These are phyloP conservation scores for Tenebrio molitor DNA, from an alignment of 1,140 invertebrate species.

Conservation along the genomic window DNA sequence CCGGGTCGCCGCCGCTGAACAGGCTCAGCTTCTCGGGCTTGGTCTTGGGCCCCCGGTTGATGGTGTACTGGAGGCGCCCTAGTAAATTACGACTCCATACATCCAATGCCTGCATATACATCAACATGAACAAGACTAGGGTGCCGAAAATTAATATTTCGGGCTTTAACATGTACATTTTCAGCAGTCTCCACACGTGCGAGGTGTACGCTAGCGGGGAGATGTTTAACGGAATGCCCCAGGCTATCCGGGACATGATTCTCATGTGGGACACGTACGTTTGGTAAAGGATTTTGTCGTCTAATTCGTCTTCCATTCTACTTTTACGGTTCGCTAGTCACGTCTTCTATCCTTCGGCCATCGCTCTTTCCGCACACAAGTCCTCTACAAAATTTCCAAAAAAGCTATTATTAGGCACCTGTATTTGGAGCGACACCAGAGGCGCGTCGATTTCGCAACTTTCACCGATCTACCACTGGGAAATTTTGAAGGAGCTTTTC, in stretches of 20 bases:
- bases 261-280: slow-evolving; percentile 87
- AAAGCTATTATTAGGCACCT: slow-evolving; percentile 55
- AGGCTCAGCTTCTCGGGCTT: slow-evolving; percentile 70
- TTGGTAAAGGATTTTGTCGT: slow-evolving; percentile 88
- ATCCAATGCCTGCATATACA: slow-evolving; percentile 85
- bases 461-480: not conserved
- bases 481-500: not conserved
- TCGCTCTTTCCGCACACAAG: slow-evolving; percentile 18
- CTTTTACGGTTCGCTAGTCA: slow-evolving; percentile 27
- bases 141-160: slow-evolving; percentile 79
- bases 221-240: slow-evolving; percentile 78
- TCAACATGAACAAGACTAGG: slow-evolving; percentile 76
- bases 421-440: not conserved
- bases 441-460: not conserved
- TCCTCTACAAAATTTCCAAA: slow-evolving; percentile 55
- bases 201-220: slow-evolving; percentile 69
- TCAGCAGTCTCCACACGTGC: slow-evolving; percentile 81
- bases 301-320: slow-evolving; percentile 88
- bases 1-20: slow-evolving; percentile 68
- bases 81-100: slow-evolving; percentile 82
- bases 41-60: slow-evolving; percentile 71
- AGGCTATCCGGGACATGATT: slow-evolving; percentile 82
- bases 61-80: slow-evolving; percentile 78
- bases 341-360: slow-evolving; percentile 13
- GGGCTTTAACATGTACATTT: slow-evolving; percentile 81